A percentile compares a stretch with the other conserved stretches of the same genome.
Conservation (phyloP, 1,140 invertebrate species). For the Mesaphorura yosii region DNA sequence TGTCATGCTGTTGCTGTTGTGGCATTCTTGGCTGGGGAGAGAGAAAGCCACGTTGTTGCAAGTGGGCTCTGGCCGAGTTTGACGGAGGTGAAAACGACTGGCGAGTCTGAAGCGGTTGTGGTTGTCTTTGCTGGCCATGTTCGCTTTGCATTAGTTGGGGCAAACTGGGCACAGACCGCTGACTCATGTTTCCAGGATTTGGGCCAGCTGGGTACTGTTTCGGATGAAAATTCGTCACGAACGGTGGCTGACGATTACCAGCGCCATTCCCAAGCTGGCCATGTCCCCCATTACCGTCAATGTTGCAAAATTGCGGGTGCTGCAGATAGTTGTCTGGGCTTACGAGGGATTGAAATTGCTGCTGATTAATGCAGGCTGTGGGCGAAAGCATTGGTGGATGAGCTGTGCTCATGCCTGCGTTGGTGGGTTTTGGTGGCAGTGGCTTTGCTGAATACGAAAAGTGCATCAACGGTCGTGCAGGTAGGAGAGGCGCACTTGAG, state of each 20-base stretch:
- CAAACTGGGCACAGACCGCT: conserved; percentile 25
- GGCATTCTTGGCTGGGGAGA: conserved; percentile 29
- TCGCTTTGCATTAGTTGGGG: no score
- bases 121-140: no score
- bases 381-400: no score
- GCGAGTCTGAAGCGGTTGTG: conserved; percentile 20
- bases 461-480: conserved; percentile 20
- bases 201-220: background rate
- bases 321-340: background rate
- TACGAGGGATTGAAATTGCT: background rate
- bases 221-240: background rate
- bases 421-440: conserved; percentile 23
- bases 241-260: no score
- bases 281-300: background rate
- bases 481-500: conserved; percentile 23
- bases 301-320: background rate
- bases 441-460: conserved; percentile 15
- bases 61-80: no score
- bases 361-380: conserved; percentile 21
- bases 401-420: conserved; percentile 15
- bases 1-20: no score
- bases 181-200: conserved; percentile 9
- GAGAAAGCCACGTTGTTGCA: conserved; percentile 21
- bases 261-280: no score
- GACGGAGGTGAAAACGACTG: no score